phyloP scores from a whole-genome alignment of 2,797 vertebrate species.

The Acanthurus leucopareius region DNA sequence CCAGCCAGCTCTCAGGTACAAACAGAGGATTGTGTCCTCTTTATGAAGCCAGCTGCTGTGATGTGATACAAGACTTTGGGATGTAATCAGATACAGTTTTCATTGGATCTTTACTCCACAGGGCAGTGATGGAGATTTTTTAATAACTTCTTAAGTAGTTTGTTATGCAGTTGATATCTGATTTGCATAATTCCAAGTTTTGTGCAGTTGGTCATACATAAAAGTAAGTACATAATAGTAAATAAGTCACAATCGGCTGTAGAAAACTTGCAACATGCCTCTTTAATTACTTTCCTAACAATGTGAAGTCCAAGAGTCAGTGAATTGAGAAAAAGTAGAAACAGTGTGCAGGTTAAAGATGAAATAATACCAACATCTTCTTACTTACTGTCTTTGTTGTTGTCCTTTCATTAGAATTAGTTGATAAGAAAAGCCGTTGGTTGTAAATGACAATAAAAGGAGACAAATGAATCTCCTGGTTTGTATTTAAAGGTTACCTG shows the following conservation, averaged over 20 bases:
- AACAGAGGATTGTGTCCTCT: no score
- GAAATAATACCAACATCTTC: no score
- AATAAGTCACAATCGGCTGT: neutral
- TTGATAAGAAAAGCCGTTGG: neutral
- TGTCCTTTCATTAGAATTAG: no score
- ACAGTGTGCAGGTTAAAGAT: no score
- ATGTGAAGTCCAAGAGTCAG: no score
- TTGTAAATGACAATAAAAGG: neutral
- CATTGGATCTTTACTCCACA: neutral
- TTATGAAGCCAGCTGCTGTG: neutral
- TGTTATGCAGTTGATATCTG: neutral
- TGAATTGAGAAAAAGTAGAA: no score
- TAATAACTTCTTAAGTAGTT: neutral
- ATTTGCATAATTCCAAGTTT: neutral
- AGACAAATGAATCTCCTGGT: neutral
- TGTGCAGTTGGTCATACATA: neutral
- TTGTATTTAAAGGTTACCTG: neutral
- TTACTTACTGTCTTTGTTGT: neutral
- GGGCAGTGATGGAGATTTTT: no score
- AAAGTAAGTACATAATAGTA: neutral
- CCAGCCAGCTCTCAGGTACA: conserved; percentile 95
- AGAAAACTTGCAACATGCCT: neutral
- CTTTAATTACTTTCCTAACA: no score
- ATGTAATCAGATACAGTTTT: neutral
- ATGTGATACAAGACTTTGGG: neutral